phyloP scores from a whole-genome alignment of 2,113 vertebrate species.

The Raja brachyura region DNA sequence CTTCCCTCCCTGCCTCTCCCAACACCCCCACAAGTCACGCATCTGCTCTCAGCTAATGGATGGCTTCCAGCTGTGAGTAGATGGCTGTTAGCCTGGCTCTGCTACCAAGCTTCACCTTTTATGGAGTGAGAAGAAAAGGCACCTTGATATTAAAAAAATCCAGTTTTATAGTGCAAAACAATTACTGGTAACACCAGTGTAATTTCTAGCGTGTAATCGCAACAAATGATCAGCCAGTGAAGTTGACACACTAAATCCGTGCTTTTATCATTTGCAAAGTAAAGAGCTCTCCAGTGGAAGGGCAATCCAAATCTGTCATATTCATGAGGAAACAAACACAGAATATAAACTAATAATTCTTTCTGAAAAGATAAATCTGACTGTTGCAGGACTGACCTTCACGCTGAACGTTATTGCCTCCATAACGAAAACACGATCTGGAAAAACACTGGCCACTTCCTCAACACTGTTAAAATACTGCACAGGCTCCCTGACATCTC shows the following conservation, averaged over 20 bases:
- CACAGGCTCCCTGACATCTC: slow-evolving; percentile 85
- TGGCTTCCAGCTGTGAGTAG: background rate
- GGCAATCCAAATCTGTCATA: background rate
- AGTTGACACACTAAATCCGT: background rate
- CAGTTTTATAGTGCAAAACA: no score
- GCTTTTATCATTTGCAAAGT: background rate
- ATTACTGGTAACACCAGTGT: no score
- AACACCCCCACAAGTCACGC: no score
- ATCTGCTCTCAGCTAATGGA: background rate
- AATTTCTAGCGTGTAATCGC: background rate
- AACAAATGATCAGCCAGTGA: background rate
- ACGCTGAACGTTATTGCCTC: slow-evolving; percentile 95
- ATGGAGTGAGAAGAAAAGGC: background rate
- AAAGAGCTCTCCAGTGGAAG: background rate
- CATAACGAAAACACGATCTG: slow-evolving; percentile 93
- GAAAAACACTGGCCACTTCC: slow-evolving; percentile 89
- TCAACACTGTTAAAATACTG: slow-evolving; percentile 95
- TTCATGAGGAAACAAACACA: background rate
- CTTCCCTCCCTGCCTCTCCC: no score
- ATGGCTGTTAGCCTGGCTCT: background rate
- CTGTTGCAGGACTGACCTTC: slow-evolving; percentile 63
- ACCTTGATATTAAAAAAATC: background rate
- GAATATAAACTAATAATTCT: background rate
- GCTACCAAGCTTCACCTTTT: background rate
- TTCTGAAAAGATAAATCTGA: slow-evolving; percentile 16